phyloP scores from a whole-genome alignment of 1,140 invertebrate species.

The Rhopalosiphum maidis region DNA sequence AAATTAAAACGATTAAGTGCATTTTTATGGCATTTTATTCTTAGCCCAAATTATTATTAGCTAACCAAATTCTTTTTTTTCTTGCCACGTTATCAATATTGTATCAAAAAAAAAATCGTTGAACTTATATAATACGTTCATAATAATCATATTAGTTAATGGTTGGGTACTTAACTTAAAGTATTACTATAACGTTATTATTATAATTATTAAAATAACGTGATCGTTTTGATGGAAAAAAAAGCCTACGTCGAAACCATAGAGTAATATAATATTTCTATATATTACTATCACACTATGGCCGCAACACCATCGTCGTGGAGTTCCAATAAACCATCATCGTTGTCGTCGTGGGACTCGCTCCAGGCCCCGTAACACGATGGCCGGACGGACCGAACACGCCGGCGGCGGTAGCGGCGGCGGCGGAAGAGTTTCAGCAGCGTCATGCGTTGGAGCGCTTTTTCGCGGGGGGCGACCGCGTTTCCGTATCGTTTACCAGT shows the following conservation, averaged over 20 bases:
- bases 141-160: too few relatives aligned
- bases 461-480: background rate
- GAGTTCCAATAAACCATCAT: background rate
- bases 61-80: background rate
- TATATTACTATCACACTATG: too few relatives aligned
- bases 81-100: too few relatives aligned
- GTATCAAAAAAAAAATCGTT: too few relatives aligned
- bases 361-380: background rate
- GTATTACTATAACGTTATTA: background rate
- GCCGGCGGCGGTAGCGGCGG: background rate
- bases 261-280: too few relatives aligned
- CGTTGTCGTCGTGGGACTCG: background rate
- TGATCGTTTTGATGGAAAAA: background rate
- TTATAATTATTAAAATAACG: background rate
- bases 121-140: too few relatives aligned
- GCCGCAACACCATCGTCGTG: background rate
- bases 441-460: conserved; percentile 34
- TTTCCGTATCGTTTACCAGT: conserved; percentile 55
- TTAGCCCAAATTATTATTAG: too few relatives aligned
- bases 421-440: background rate
- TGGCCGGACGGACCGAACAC: background rate
- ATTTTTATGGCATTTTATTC: too few relatives aligned
- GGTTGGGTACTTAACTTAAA: too few relatives aligned
- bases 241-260: background rate
- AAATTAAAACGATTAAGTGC: too few relatives aligned